Conservation (phyloP, 1,140 invertebrate genomes). For the Heterodera carotae region DNA sequence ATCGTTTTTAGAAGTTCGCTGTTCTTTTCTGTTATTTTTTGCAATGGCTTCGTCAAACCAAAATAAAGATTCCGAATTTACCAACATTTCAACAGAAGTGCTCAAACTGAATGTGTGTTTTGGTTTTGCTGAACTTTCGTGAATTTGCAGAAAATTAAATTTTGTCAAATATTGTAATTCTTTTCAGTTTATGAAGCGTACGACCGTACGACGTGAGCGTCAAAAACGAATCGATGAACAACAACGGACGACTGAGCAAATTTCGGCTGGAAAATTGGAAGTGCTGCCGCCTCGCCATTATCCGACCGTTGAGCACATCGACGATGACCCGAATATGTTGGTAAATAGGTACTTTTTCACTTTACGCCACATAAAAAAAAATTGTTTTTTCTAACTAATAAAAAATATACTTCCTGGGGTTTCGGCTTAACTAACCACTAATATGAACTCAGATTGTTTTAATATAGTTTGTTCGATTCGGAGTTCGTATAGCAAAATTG, state of each 20-base stretch:
- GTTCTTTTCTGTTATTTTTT: neutral
- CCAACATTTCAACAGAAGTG: slow-evolving; percentile 26
- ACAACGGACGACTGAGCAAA: slow-evolving; percentile 21
- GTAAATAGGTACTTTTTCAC: too few relatives aligned
- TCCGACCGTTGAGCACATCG: slow-evolving; percentile 24
- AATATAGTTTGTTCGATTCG: too few relatives aligned
- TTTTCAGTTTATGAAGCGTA: slow-evolving; percentile 24
- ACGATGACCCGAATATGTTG: slow-evolving; percentile 22
- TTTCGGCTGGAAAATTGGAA: slow-evolving; percentile 26
- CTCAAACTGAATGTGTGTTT: slow-evolving; percentile 30
- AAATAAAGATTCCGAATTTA: neutral
- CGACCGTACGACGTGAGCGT: neutral
- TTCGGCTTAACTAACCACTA: too few relatives aligned
- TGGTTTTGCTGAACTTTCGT: neutral
- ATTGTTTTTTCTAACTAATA: too few relatives aligned
- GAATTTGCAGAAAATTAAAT: neutral
- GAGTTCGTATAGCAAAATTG: too few relatives aligned
- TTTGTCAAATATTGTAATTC: neutral
- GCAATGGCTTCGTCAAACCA: neutral
- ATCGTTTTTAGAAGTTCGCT: too few relatives aligned
- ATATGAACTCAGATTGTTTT: too few relatives aligned
- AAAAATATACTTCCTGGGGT: too few relatives aligned
- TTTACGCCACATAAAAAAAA: too few relatives aligned
- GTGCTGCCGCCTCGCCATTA: slow-evolving; percentile 15
- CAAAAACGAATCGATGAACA: neutral